Evolutionary conservation across 2,888 invertebrate genomes (phyloP), one percentile per base, ranked within the genome.

Genomic region (Polyommatus icarus): DNA sequence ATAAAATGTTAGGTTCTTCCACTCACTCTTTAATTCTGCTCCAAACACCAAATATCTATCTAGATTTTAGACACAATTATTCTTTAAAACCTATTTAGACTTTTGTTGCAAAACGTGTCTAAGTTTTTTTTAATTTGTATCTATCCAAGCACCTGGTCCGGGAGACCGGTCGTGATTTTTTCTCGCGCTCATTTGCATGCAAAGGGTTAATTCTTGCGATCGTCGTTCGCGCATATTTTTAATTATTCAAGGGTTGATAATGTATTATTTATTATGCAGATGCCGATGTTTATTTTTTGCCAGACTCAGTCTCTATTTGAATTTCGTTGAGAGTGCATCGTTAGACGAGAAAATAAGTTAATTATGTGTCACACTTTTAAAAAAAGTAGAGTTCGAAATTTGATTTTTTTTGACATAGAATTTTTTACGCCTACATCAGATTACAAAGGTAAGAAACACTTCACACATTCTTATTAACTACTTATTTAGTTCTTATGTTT

Each of bases 201-300:
- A 87, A 90, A 91, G 94, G 94, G 93, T 93, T 93, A 92, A 93
- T 86, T 91, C 92, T 90, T 91, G 87, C 89, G 91, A 91, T 90
- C 92, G 91, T 93, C 91, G 87, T 90, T 90, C 92, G 90, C 93
- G 93, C 91, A 91, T 92, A 92, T 92, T 92, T 93, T 92, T 94
- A 94, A 94, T 94, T 94, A 92, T 94, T 90, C 92, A 92, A 90
- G 94, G 94, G 93, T 92, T 85, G 84, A 82, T 80, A 92, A 93
- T 91, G 85, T 92, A 90, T 92, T 85, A 88, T 88, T 86, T 85
- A 83, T 87, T 90, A 88, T 86, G 84, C 85, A 86, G 87, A 89
- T 85, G 87, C 86, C 86, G 86, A 85, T 86, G 85, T 86, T 46
- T 87, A 83, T 84, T 85, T 88, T 89, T 89, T 88, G 87, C 82